phyloP scores from a whole-genome alignment of 2,888 invertebrate species.

The Sarcophaga caerulescens region DNA sequence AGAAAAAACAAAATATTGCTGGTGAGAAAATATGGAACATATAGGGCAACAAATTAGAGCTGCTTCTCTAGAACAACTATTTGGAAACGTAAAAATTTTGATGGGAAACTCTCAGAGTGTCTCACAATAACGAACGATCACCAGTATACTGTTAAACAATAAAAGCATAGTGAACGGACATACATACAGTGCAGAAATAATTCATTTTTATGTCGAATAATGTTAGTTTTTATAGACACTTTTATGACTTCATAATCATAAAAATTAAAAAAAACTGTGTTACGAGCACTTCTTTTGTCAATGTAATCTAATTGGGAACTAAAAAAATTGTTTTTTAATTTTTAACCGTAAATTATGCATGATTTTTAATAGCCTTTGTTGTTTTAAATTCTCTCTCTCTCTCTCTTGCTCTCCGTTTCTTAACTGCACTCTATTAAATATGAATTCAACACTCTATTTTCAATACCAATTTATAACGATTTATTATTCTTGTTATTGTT shows the following conservation, averaged over 20 bases:
- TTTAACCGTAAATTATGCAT: background rate
- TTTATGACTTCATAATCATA: background rate
- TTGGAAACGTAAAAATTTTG: background rate
- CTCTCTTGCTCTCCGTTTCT: no score
- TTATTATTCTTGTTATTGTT: no score
- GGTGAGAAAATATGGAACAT: background rate
- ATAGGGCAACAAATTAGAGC: background rate
- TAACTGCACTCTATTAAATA: background rate
- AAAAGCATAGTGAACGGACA: slow-evolving; percentile 5
- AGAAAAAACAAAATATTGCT: no score
- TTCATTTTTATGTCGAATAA: background rate
- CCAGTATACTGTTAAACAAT: slow-evolving; percentile 10
- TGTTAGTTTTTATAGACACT: background rate
- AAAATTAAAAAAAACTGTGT: slow-evolving; percentile 10
- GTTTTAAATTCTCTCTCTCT: no score
- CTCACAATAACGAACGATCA: background rate
- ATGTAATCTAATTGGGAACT: no score
- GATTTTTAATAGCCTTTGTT: background rate
- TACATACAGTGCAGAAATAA: background rate
- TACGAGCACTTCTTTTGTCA: background rate
- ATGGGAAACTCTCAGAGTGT: background rate
- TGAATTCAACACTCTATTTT: no score
- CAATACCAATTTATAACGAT: no score
- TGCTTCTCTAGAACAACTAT: background rate
- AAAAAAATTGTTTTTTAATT: background rate